These are phyloP conservation scores for Cataglyphis cursor DNA, from an alignment of 2,888 invertebrate genomes.

Conservation along the genomic window DNA sequence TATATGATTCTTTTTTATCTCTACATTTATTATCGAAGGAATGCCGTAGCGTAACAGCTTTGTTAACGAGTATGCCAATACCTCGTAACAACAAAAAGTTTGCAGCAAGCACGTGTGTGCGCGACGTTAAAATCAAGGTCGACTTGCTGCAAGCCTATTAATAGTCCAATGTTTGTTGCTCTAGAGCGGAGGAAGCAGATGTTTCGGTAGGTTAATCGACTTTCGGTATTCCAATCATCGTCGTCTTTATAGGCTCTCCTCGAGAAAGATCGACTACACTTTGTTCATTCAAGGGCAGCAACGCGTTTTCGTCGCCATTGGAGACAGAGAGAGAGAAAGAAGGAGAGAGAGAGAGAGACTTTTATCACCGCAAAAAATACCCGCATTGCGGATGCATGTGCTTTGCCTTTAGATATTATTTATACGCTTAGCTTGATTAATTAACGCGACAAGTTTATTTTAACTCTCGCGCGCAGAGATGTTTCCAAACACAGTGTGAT, in stretches of 20 bases:
- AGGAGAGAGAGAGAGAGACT: neutral
- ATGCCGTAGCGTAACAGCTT: neutral
- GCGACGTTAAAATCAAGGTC: slow-evolving; percentile 51
- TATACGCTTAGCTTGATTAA: slow-evolving; percentile 3
- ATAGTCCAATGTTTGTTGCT: slow-evolving; percentile 48
- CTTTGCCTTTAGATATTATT: neutral
- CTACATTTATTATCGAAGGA: neutral
- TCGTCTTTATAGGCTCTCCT: slow-evolving; percentile 37
- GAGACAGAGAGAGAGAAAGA: neutral
- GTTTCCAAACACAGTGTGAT: neutral
- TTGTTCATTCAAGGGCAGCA: slow-evolving; percentile 48
- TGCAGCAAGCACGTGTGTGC: slow-evolving; percentile 6
- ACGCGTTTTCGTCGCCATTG: slow-evolving; percentile 16
- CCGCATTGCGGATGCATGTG: slow-evolving; percentile 11
- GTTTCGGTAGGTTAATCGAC: slow-evolving; percentile 54
- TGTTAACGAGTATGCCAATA: neutral
- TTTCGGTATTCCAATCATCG: slow-evolving; percentile 50
- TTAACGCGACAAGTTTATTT: slow-evolving; percentile 26
- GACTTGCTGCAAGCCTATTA: slow-evolving; percentile 35
- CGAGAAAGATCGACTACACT: slow-evolving; percentile 27
- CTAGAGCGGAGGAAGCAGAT: slow-evolving; percentile 32
- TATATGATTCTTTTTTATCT: neutral
- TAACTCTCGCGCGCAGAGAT: neutral
- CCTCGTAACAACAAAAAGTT: slow-evolving; percentile 20
- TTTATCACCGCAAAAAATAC: neutral